Percentiles rank a stretch among this genome's conserved stretches.
These are phyloP conservation scores for Thymelicus lineola DNA, from an alignment of 2,888 invertebrate species.

Conservation along the genomic window DNA sequence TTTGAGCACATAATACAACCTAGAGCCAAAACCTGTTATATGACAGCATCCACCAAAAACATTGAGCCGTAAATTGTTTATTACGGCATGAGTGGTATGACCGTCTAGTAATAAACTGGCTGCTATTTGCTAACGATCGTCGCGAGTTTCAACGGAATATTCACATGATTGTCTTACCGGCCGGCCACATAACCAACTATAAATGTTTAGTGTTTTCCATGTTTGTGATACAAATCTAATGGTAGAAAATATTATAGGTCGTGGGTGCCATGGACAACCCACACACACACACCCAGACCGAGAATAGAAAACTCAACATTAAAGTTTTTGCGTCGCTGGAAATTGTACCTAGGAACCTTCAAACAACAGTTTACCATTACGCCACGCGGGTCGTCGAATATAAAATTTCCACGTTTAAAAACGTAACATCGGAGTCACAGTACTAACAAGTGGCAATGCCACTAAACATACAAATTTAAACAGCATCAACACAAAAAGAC, in stretches of 20 bases:
- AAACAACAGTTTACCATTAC: no score
- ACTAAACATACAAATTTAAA: constrained; percentile 3
- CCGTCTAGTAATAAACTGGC: background rate
- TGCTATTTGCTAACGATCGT: constrained; percentile 12
- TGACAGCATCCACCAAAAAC: constrained; percentile 2
- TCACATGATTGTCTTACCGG: background rate
- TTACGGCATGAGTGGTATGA: background rate
- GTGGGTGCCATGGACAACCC: no score
- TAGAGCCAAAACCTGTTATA: constrained; percentile 7
- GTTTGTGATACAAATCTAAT: no score
- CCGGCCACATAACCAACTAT: background rate
- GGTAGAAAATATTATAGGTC: background rate
- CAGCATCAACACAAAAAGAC: constrained; percentile 30
- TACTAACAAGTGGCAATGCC: no score
- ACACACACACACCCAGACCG: no score
- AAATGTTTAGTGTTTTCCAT: no score
- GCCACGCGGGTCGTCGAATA: no score
- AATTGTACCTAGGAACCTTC: no score
- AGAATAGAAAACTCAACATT: no score
- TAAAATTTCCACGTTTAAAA: no score
- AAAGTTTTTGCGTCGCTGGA: no score
- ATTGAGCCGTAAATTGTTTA: constrained; percentile 34
- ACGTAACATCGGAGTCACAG: no score
- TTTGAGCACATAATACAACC: background rate
- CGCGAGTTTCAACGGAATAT: constrained; percentile 13